Conservation (phyloP, 2,888 invertebrate genomes). For the Iphiclides podalirius region DNA sequence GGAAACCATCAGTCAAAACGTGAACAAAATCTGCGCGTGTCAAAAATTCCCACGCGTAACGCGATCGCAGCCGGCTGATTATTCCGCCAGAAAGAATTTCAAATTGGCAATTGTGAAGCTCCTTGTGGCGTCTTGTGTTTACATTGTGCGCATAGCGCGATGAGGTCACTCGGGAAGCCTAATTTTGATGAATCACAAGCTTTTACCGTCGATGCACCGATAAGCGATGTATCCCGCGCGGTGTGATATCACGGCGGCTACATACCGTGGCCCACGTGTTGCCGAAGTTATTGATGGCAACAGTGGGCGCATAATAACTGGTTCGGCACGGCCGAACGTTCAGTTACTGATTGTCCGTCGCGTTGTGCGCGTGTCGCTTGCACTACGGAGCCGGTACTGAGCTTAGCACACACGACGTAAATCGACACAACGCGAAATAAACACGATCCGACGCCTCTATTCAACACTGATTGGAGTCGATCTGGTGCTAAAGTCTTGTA, state of each 20-base stretch:
- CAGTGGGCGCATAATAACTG: conserved; percentile 78
- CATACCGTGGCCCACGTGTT: conserved; percentile 68
- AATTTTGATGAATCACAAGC: conserved; percentile 74
- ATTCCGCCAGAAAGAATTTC: conserved; percentile 16
- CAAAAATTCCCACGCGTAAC: conserved; percentile 1
- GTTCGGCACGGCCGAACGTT: conserved; percentile 59
- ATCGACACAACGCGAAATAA: conserved; percentile 47
- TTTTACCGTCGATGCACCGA: conserved; percentile 74
- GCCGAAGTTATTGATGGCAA: conserved; percentile 66
- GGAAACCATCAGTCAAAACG: background rate
- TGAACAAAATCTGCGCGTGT: background rate
- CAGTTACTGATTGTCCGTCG: conserved; percentile 71
- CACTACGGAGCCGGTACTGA: conserved; percentile 48
- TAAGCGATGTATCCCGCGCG: conserved; percentile 59
- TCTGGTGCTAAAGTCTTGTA: conserved; percentile 55
- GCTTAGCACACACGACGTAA: conserved; percentile 50
- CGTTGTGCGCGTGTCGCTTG: conserved; percentile 62
- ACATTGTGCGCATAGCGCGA: conserved; percentile 53
- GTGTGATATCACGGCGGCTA: conserved; percentile 51
- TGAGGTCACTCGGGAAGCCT: conserved; percentile 71
- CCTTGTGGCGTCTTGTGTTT: conserved; percentile 43
- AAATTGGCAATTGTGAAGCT: conserved; percentile 26
- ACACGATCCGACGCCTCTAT: conserved; percentile 35
- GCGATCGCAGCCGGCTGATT: background rate
- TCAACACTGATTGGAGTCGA: conserved; percentile 42